Evolutionary conservation across 2,797 vertebrate species (phyloP), one percentile per base, ranked within the genome.

Genomic region (Manis crassicaudata): DNA sequence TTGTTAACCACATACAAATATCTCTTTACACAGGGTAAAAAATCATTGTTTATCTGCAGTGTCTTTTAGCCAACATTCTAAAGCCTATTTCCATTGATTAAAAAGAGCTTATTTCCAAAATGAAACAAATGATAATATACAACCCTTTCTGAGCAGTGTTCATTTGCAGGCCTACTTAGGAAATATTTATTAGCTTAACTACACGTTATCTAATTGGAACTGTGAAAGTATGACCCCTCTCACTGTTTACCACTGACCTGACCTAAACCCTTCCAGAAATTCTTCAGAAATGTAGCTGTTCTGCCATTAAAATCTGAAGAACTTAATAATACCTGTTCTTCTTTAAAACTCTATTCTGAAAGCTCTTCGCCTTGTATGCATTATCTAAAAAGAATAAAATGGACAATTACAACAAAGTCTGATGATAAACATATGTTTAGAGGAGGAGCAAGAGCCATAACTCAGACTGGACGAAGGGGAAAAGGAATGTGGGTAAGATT

Each of bases 91-190:
- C 80, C 23, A 35, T 14, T 73, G 14, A 7, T 67, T 52, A 81
- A 80, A 54, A 65, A 68, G 43, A 75, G 17, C 20, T 16, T 40
- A 68, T 52, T 94, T 95, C 95, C 32, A 60, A 67, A 93, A 92
- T 76, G 29, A 94, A 88, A 82, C 11, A 86, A 92, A 91, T 25
- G 25, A 58, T 32, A 67, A n/a, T 54, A 2, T 6, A 52, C 6
- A 12, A 23, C 40, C 67, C 35, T 62, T 52, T 90, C 11, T 35
- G 7, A 79, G 17, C 4, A 73, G 40, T 91, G 3, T 40, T 88
- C 9, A 79, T 83, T 58, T 81, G 18, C 29, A 88, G 17, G 32
- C 11, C n/a, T 58, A 37, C 40, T 87, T 80, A 32, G 20, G 43
- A 88, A 95, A 92, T 50, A 68, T 37, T 40, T 46, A 37, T 67